Base-by-base conservation (phyloP, 2,113 vertebrate species). In the Nestor notabilis region DNA sequence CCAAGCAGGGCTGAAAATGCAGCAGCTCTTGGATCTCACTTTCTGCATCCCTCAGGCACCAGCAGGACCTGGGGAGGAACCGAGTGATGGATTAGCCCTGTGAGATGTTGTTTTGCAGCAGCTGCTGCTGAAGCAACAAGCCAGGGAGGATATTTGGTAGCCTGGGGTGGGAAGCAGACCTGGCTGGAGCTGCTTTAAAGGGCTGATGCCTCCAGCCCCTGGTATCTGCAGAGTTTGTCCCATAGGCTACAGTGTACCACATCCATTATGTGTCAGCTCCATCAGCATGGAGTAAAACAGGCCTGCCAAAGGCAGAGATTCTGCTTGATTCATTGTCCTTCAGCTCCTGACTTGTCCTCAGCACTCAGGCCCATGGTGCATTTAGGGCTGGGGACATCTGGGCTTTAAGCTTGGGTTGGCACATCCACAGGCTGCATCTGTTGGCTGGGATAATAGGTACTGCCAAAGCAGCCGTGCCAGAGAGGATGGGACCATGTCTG, bases 61-160 rank as follows among this genome's bases (percentile, higher is more conserved):
- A 1, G 46, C 87, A 61, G 52, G 4, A 1, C 33, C 25, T 25
- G 47, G 47, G 63, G 37, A n/a, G 29, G 47, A 55, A 24, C 47
- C 4, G 1, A 53, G 39, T 2, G 1, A 2, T 2, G 9, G 3
- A 47, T 44, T 21, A 46, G 9, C n/a, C 46, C 63, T 27, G 24
- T 0, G 7, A 21, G 47, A 63, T 1, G 0, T 18, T 14, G 29
- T 47, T 75, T 60, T 53, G 28, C 33, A 76, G 46, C 19, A 68
- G 33, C 33, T 39, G 33, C 37, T n/a, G 53, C 6, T 4, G 12
- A 52, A 90, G 29, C 39, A 69, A 53, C 29, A 18, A 77, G 55
- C 29, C 64, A 43, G 9, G 8, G 47, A 43, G 35, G 72, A 43
- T 11, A 14, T 35, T 52, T 55, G 47, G 64, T 55, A 63, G 37